Base-by-base conservation (phyloP, 2,888 invertebrate genomes). In the Pristionchus japonicus region DNA sequence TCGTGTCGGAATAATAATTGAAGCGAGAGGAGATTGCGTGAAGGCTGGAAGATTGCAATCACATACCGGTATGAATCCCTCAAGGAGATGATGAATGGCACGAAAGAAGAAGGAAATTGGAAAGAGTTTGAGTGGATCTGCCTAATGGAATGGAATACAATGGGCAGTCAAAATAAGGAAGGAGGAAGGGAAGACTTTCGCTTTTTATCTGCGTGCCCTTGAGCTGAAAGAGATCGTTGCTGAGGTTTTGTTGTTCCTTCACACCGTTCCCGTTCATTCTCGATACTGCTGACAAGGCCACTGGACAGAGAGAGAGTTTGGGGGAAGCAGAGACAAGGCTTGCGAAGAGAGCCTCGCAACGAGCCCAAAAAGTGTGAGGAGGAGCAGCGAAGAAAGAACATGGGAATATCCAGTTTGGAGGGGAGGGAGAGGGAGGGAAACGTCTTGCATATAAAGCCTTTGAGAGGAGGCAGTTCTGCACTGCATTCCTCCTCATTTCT, bases 301-400 rank as follows among this genome's bases (percentile, higher is more conserved):
- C 9, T 11, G 27, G 43, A 23, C 23, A 61, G 83, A 83, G 9
- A 57, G 57, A 52, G 17, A 23, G 80, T 80, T 11, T 7, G 37
- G 43, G 23, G 80, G 43, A 23, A 17, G 20, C 23, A 80, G 40
- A 27, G 34, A 37, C n/a, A 80, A 34, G 57, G 23, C 37, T 15
- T 9, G 20, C n/a, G 11, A 20, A 82, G 31, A 47, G 37, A 83
- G 57, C n/a, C n/a, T n/a, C n/a, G n/a, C 17, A 23, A 17, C 49
- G 27, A 11, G 31, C 52, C 17, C 40, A 85, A 47, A 85, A 85
- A 67, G 61, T 20, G 64, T 27, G 49, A 43, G 43, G 47, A 64
- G 52, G 83, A 34, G 61, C 52, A 57, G 85, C 20, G 85, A 64
- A 61, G 85, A 85, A 67, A 85, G 86, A 87, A 77, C 34, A 49